Base-by-base conservation (phyloP, 2,888 invertebrate genomes). In the Stegophylla sp. region DNA sequence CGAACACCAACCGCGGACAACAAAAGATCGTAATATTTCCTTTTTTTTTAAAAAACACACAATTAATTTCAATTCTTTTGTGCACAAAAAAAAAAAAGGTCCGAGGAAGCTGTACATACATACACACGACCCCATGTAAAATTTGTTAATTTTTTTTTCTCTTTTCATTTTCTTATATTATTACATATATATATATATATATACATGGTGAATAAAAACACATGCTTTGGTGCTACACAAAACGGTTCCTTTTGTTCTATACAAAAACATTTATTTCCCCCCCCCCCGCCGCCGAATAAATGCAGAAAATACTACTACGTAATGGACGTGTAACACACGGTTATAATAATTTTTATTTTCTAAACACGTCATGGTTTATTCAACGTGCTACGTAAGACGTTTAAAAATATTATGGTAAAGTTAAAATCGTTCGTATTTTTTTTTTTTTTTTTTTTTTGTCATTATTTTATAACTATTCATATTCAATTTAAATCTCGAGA, bases 11-110 rank as follows among this genome's bases (percentile, higher is more conserved):
- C n/a, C n/a, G 23, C 3, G 48, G 15, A 28, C 20, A 59, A 72
- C 56, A 72, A 72, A 59, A 72, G 43, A 41, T 59, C 45, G n/a
- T 73, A 48, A 74, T 34, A 63, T 34, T 20, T 63, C 34, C 34
- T 34, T 34, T 34, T 34, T 34, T 34, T 34, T 34, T n/a, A 20
- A n/a, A 45, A 4, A 9, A 63, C 20, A 63, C 20, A 63, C 63
- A 34, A 74, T 63, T 74, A 63, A 74, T 74, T 48, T 51, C 15
- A 48, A 7, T 20, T 48, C 20, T 73, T 73, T 73, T 59, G 72
- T 73, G 45, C 26, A 26, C 26, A 13, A 9, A 17, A 51, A 53
- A 34, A 9, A n/a, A n/a, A 28, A 48, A 67, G 53, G 71, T 71
- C 34, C 13, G 34, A 20, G 12, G 41, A 17, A 53, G 41, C 7